A percentile compares a stretch with the other conserved stretches of the same genome.
phyloP scores from a whole-genome alignment of 2,888 invertebrate species.

The Plagodis pulveraria region DNA sequence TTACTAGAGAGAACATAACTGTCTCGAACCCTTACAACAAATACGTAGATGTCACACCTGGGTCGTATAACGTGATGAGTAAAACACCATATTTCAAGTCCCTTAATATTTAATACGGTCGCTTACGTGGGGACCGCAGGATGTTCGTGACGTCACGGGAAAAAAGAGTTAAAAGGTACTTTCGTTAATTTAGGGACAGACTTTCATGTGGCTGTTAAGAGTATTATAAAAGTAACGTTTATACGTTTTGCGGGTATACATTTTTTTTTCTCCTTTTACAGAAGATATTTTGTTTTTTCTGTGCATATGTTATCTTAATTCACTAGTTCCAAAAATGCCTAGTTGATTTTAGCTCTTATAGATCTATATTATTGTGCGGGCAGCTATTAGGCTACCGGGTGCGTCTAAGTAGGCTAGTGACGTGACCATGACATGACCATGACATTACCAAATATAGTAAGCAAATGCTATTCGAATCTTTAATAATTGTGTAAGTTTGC shows the following conservation, averaged over 20 bases:
- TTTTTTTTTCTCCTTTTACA: no score
- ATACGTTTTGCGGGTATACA: slow-evolving; percentile 19
- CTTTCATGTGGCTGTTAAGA: slow-evolving; percentile 36
- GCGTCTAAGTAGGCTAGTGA: no score
- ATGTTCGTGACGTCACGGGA: slow-evolving; percentile 9
- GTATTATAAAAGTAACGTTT: slow-evolving; percentile 33
- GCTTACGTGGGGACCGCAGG: slow-evolving; percentile 11
- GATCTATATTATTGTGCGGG: no score
- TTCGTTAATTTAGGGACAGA: slow-evolving; percentile 30
- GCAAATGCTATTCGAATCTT: no score
- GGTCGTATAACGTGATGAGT: background rate
- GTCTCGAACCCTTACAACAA: background rate
- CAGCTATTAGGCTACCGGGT: no score
- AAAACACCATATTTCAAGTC: slow-evolving; percentile 13
- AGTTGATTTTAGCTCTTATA: no score
- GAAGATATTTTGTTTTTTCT: background rate
- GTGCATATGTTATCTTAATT: slow-evolving; percentile 23
- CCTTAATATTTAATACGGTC: slow-evolving; percentile 27
- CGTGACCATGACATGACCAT: no score
- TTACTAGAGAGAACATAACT: no score
- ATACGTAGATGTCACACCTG: background rate
- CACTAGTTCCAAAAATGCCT: no score
- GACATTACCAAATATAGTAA: no score
- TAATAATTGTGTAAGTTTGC: no score
- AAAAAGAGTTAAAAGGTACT: slow-evolving; percentile 35